Evolutionary conservation across 2,888 invertebrate genomes (phyloP), one percentile per base, ranked within the genome.

Genomic region (Eupithecia pulchellata): DNA sequence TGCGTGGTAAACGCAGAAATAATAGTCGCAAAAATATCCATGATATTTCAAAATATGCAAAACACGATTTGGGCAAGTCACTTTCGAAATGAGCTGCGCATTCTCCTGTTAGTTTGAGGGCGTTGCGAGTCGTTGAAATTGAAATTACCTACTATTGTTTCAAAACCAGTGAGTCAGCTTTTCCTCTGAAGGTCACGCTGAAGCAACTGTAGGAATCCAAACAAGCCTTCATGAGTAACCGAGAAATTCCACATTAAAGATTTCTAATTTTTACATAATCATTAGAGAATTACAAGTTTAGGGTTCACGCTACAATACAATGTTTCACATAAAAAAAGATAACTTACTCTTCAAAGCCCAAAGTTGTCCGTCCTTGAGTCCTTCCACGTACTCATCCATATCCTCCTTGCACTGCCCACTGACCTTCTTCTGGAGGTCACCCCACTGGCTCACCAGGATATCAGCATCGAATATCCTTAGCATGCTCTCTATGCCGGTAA

Each of bases 311-410:
- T 52, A 60, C 32, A 32, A n/a, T 52, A 60, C 32, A 32, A n/a
- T 60, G 63, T 65, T 66, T 61, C 17, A 58, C 47, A 42, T n/a
- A 5, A 27, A n/a, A 74, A 64, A 70, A 67, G 69, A 72, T 63
- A 29, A 96, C 96, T 96, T 88, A 97, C 97, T 96, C 89, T 96
- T 96, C 61, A 96, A 93, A 8, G 97, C 97, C 97, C 97, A 97
- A 13, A 95, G 91, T 66, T 95, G 91, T 66, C 95, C 95, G 62
- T 92, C 91, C 69, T 86, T 84, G 42, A 97, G 89, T 1, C 96
- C 96, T 14, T 92, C 89, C 55, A 97, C 91, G 82, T 96, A 97
- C 47, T 89, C 86, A 79, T 95, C 94, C 89, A 96, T 87, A 76
- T 96, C 95, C 34, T 88, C 88, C 63, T 88, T 88, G 81, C 97